Base-by-base conservation (phyloP, 2,113 vertebrate species). In the Notechis scutatus region DNA sequence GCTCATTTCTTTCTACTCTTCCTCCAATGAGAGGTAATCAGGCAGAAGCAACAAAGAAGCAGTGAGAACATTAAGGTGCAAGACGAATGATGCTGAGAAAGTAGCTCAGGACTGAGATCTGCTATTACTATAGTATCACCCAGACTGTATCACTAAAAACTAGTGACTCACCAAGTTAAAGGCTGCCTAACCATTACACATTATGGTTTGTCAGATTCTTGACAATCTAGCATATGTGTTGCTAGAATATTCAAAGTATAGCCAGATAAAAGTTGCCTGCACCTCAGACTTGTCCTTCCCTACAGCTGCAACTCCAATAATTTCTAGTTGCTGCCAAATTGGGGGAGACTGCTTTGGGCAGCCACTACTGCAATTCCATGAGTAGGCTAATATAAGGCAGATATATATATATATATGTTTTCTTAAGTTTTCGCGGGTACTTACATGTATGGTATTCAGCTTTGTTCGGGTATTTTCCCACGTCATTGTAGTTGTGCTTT, bases 301-400 rank as follows among this genome's bases (percentile, higher is more conserved):
- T 42, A 81, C 18, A 81, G 18, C 34, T 81, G 34, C 34, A 81
- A 81, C n/a, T 81, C 74, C 18, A 9, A 81, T 42, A 42, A 81
- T 81, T 81, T 81, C 74, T 42, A 42, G 34, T 81, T 42, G 74
- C 74, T 21, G 34, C 74, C 74, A 81, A 42, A 42, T 81, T 81
- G 74, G 18, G 74, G 74, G 23, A 42, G 74, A 81, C 34, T 42
- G 74, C 34, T 42, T 81, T 81, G 34, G 34, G 74, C 34, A 42
- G 74, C 93, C 87, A 56, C 93, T 87, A n/a, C 8, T 90, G 34
- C 0, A 34, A 93, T 90, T 93, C 92, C 86, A 11, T 4, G 92
- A 93, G 93, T 89, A 94, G 90, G 39, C 0, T 0, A 55, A 88
- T 87, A 93, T 91, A 92, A 94, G 50, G 93, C 94, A 94, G 2